These are phyloP conservation scores for Drosophila heteroneura DNA, from an alignment of 2,888 invertebrate species.

Conservation along the genomic window DNA sequence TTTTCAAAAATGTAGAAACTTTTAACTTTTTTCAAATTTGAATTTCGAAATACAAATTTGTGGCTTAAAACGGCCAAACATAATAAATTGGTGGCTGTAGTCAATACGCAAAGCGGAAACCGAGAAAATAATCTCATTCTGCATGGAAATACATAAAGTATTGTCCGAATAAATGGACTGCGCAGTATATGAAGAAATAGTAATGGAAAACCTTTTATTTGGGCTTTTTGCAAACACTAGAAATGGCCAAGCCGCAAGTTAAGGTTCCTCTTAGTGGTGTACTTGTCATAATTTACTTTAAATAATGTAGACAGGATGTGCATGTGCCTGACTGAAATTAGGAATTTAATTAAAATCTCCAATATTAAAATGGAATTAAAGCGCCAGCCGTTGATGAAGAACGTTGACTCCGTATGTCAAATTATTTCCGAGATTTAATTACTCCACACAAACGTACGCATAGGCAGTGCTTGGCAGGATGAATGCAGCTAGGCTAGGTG, in stretches of 20 bases:
- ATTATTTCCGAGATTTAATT: constrained; percentile 74
- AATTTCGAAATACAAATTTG: neutral
- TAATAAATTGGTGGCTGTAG: neutral
- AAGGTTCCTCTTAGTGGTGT: constrained; percentile 42
- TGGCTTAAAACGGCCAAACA: neutral
- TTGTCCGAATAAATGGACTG: neutral
- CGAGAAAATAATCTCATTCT: neutral
- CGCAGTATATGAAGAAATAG: neutral
- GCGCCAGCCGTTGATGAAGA: constrained; percentile 53
- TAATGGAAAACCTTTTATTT: neutral
- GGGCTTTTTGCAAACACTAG: constrained; percentile 45
- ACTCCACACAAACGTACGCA: constrained; percentile 51
- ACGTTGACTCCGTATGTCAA: constrained; percentile 63
- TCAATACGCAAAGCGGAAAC: neutral
- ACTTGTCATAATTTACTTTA: constrained; percentile 60
- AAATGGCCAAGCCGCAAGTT: constrained; percentile 54
- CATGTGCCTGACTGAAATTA: constrained; percentile 54
- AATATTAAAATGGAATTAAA: constrained; percentile 75
- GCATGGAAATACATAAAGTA: neutral
- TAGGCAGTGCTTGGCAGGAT: constrained; percentile 9
- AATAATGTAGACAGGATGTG: constrained; percentile 63
- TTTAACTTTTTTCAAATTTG: neutral
- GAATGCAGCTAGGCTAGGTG: constrained; percentile 42
- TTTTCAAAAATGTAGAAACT: neutral
- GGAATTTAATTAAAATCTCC: constrained; percentile 74